phyloP scores from a whole-genome alignment of 2,113 vertebrate genomes.

The Lamprotornis superbus region DNA sequence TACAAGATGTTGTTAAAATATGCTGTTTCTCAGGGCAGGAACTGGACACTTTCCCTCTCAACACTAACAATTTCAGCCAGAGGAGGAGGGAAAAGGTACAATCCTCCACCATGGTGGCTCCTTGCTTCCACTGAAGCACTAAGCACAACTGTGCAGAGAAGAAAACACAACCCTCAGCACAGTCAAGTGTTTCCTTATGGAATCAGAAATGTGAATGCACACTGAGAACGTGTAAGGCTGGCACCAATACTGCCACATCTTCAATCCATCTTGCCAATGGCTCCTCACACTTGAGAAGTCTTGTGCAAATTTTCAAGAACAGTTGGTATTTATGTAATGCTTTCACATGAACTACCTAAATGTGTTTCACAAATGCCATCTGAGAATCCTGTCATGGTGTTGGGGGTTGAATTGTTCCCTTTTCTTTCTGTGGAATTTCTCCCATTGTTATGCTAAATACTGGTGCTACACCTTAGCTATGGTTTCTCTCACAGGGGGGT shows the following conservation, averaged over 20 bases:
- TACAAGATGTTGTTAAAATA: not conserved
- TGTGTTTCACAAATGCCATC: not conserved
- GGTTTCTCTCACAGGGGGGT: too few species aligned
- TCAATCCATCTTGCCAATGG: fast-evolving
- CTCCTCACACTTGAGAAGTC: not conserved
- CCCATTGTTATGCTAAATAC: too few species aligned
- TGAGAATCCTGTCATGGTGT: not conserved
- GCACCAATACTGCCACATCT: not conserved
- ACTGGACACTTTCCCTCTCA: too few species aligned
- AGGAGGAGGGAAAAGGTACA: not conserved
- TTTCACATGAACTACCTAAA: not conserved
- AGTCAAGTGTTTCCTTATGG: not conserved
- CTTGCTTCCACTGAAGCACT: not conserved
- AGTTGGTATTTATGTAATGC: not conserved
- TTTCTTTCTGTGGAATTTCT: too few species aligned
- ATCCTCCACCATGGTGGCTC: not conserved
- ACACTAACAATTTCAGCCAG: not conserved
- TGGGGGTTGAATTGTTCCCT: too few species aligned
- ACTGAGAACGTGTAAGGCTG: not conserved
- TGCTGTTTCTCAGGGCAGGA: not conserved
- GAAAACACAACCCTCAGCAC: not conserved
- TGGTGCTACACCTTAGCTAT: too few species aligned
- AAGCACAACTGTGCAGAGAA: too few species aligned
- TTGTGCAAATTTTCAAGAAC: not conserved
- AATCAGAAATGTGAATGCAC: not conserved